phyloP scores from a whole-genome alignment of 2,888 invertebrate genomes.

The Sarcophaga variegata region DNA sequence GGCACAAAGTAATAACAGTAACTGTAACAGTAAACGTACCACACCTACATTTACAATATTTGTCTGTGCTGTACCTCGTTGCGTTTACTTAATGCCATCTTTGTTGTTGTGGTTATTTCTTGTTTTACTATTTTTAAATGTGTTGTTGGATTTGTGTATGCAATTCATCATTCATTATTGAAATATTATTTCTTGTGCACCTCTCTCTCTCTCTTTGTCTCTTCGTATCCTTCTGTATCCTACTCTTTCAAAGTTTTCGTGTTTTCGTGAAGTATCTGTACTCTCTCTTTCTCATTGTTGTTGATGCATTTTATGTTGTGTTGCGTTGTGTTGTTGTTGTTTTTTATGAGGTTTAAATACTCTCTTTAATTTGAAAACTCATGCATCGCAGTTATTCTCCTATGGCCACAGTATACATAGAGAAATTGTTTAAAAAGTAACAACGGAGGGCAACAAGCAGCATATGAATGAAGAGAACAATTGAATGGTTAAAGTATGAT shows the following conservation, averaged over 20 bases:
- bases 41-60: background rate
- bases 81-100: background rate
- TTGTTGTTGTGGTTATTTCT: background rate
- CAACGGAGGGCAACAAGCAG: no score
- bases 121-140: background rate
- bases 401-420: background rate
- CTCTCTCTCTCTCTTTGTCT: background rate
- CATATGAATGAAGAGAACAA: no score
- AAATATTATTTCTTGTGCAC: background rate
- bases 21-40: background rate
- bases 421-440: no score
- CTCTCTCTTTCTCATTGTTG: background rate
- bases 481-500: no score
- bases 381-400: conserved; percentile 29
- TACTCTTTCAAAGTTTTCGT: no score
- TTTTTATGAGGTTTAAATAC: background rate
- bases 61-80: background rate
- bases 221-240: no score
- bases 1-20: background rate
- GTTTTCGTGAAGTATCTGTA: no score
- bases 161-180: conserved; percentile 37
- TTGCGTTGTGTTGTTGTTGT: background rate
- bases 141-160: conserved; percentile 1
- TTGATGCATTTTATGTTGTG: background rate
- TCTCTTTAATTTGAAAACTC: conserved; percentile 38